phyloP scores from a whole-genome alignment of 2,888 invertebrate species.

The Liposcelis brunnea region DNA sequence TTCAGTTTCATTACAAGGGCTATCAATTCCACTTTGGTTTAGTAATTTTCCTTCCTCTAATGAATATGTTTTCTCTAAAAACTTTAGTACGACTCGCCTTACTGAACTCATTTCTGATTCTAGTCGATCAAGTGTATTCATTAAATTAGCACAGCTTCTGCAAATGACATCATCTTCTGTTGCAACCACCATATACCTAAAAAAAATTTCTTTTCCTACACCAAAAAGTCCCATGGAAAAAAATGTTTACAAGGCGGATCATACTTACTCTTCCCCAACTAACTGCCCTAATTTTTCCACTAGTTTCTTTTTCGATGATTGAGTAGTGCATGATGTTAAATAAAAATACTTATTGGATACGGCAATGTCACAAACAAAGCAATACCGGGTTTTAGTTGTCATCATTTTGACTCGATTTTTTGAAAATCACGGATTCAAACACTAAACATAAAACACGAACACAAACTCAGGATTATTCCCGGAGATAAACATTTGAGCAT shows the following conservation, averaged over 20 bases:
- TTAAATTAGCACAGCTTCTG: constrained; percentile 25
- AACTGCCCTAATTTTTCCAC: neutral
- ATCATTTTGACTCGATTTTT: too few species aligned
- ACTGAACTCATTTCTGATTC: constrained; percentile 24
- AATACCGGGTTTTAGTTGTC: neutral
- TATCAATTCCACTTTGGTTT: neutral
- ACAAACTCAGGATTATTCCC: too few species aligned
- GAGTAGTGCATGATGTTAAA: neutral
- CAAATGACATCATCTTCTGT: constrained; percentile 28
- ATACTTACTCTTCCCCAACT: neutral
- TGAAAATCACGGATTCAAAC: too few species aligned
- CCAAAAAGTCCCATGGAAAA: neutral
- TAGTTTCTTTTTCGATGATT: neutral
- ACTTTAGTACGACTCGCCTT: constrained; percentile 21
- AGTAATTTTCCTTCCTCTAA: constrained; percentile 24
- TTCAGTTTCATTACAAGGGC: neutral
- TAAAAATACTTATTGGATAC: neutral
- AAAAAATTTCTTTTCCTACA: constrained; percentile 9
- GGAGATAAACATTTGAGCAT: too few species aligned
- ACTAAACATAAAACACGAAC: too few species aligned
- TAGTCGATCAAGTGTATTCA: constrained; percentile 25
- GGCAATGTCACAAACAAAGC: neutral
- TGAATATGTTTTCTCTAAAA: constrained; percentile 25
- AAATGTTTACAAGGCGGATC: neutral
- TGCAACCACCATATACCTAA: constrained; percentile 26